Evolutionary conservation across 1,140 invertebrate species (phyloP).

Genomic region (Saxidomus purpurata): DNA sequence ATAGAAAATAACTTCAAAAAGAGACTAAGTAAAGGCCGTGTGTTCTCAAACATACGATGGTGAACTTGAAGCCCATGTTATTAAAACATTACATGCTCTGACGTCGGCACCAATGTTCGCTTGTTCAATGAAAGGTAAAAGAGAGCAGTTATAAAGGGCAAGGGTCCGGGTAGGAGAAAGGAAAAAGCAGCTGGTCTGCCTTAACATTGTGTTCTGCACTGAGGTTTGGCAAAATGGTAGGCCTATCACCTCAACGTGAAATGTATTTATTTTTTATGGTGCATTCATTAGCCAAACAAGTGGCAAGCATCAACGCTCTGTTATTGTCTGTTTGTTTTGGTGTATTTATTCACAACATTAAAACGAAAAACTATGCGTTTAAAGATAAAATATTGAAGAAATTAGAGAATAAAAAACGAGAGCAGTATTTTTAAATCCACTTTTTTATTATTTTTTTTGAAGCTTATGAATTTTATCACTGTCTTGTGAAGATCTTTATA

Average conservation of each 20-base stretch:
- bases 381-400: no score
- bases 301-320: neutral
- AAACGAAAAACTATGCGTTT: no score
- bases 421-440: no score
- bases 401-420: no score
- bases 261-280: neutral
- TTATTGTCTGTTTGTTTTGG: neutral
- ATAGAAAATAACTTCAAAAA: slow-evolving; percentile 91
- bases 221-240: no score
- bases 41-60: slow-evolving; percentile 1
- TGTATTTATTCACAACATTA: no score
- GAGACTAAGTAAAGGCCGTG: neutral
- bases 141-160: neutral
- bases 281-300: neutral
- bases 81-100: neutral
- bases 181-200: neutral
- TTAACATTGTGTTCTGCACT: neutral
- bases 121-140: neutral
- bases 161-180: neutral
- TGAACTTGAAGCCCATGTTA: neutral
- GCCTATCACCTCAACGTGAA: neutral
- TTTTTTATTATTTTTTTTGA: no score
- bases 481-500: no score
- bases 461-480: no score
- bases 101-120: neutral